These are phyloP conservation scores for Ciona savignyi DNA, from an alignment of 23 tunicate genomes.

Conservation along the genomic window DNA sequence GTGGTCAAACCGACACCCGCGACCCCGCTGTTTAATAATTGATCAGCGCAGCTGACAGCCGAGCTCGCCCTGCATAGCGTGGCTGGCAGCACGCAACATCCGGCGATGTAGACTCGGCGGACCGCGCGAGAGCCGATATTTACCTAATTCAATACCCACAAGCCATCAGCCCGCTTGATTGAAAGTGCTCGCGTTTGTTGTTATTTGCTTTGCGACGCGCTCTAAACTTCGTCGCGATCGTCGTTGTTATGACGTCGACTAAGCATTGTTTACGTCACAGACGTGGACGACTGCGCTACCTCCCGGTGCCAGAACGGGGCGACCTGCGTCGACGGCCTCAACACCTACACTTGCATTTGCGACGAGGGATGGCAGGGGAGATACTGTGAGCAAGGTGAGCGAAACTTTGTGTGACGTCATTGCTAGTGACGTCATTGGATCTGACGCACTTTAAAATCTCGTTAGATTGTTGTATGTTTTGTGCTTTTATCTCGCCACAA, in stretches of 20 bases:
- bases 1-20: no score
- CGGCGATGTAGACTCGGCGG: no score
- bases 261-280: no score
- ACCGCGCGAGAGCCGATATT: no score
- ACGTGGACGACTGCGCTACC: conserved; percentile 57
- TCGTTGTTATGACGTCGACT: background rate
- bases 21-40: no score
- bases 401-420: background rate
- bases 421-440: background rate
- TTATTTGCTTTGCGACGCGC: background rate
- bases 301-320: conserved; percentile 59
- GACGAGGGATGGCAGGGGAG: conserved; percentile 71
- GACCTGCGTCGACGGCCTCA: conserved; percentile 76
- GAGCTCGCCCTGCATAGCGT: no score
- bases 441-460: background rate
- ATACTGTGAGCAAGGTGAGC: conserved; percentile 60
- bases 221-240: background rate
- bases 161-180: no score
- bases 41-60: no score
- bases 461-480: background rate
- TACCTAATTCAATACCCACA: no score
- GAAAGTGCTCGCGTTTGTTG: no score
- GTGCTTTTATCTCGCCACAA: background rate
- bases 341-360: conserved; percentile 71
- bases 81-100: no score